Conservation (phyloP, 2,113 vertebrate genomes). For the Sinocyclocheilus grahami region DNA sequence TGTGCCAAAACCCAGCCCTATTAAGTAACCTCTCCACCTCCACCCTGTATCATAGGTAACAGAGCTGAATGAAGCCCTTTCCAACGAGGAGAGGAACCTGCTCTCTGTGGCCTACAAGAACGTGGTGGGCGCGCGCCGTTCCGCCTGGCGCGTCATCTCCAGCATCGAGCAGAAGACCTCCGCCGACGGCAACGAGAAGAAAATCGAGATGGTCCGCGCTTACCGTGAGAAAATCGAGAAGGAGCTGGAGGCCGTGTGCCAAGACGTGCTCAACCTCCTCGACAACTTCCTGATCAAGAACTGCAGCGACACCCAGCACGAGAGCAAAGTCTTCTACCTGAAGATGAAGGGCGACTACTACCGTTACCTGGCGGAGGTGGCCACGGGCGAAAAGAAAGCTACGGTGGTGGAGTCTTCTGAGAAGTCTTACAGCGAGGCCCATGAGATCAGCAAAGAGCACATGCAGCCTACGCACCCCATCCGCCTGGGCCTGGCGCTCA, state of each 20-base stretch:
- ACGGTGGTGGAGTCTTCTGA: slow-evolving; percentile 94
- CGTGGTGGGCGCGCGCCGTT: slow-evolving; percentile 93
- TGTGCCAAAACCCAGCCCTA: slow-evolving; percentile 74
- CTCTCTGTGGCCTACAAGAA: slow-evolving; percentile 98
- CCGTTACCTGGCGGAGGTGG: slow-evolving; percentile 97
- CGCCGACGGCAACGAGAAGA: slow-evolving; percentile 96
- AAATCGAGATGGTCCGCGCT: slow-evolving; percentile 97
- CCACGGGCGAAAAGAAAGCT: slow-evolving; percentile 93
- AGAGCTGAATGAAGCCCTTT: slow-evolving; percentile 92
- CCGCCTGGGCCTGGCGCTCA: slow-evolving; percentile 94
- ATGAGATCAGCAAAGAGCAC: slow-evolving; percentile 99
- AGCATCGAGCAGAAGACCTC: slow-evolving; percentile 99
- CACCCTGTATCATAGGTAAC: slow-evolving; percentile 80
- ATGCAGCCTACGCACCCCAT: slow-evolving; percentile 99
- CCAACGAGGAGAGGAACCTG: slow-evolving; percentile 96
- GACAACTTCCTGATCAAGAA: slow-evolving; percentile 99
- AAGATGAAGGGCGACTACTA: slow-evolving; percentile 99
- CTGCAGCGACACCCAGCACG: slow-evolving; percentile 95
- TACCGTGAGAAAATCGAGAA: slow-evolving; percentile 99
- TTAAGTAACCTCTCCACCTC: neutral
- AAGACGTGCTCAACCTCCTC: slow-evolving; percentile 96
- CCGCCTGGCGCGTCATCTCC: slow-evolving; percentile 97
- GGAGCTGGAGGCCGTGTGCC: slow-evolving; percentile 94
- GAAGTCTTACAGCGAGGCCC: slow-evolving; percentile 96
- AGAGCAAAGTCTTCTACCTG: slow-evolving; percentile 99